Evolutionary conservation across 1,140 invertebrate genomes (phyloP).

Genomic region (Colletes latitarsis): DNA sequence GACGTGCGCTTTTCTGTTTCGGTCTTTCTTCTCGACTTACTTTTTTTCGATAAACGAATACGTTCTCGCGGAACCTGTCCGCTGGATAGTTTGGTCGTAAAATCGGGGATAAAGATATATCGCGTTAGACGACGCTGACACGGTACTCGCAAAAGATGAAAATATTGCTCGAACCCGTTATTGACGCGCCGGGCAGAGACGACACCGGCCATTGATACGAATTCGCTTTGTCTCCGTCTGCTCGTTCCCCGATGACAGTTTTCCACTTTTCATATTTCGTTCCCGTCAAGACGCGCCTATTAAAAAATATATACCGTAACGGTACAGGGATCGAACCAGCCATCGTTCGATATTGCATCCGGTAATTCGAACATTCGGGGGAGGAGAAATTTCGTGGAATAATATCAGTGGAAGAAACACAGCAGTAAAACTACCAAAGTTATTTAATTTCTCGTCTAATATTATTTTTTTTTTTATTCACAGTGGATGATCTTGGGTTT

Average conservation of each 20-base stretch:
- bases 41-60: conserved; percentile 40
- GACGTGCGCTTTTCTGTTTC: background rate
- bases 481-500: too few species aligned
- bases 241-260: background rate
- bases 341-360: too few species aligned
- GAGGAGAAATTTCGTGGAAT: too few species aligned
- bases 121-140: conserved; percentile 26
- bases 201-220: conserved; percentile 34
- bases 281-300: too few species aligned
- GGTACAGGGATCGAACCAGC: background rate
- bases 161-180: conserved; percentile 40
- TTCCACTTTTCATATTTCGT: conserved; percentile 1
- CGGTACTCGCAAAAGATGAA: conserved; percentile 24
- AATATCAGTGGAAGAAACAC: too few species aligned
- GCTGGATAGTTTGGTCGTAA: background rate
- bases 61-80: conserved; percentile 36
- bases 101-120: conserved; percentile 46
- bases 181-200: conserved; percentile 1
- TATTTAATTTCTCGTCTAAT: too few species aligned
- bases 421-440: too few species aligned
- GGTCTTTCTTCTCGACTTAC: background rate
- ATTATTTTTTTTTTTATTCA: too few species aligned
- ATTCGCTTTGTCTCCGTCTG: conserved; percentile 29
- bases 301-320: too few species aligned
- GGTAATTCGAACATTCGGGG: too few species aligned